A percentile compares a stretch with the other conserved stretches of the same genome.
These are phyloP conservation scores for Coracopsis vasa DNA, from an alignment of 2,113 vertebrate genomes.

Conservation along the genomic window DNA sequence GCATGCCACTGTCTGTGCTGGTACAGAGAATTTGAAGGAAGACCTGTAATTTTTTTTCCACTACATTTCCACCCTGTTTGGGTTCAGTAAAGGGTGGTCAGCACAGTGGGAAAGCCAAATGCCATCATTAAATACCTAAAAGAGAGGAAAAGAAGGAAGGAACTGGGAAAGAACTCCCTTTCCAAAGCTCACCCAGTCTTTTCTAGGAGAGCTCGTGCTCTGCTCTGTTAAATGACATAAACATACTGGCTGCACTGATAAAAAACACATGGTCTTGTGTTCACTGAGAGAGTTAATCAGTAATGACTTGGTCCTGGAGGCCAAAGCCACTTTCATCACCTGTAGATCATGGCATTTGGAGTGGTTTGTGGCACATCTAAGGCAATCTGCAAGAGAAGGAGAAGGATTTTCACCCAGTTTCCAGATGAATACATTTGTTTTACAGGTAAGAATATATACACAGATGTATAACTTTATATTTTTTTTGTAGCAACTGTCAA, in stretches of 20 bases:
- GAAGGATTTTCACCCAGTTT: background rate
- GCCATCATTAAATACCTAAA: background rate
- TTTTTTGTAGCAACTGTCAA: background rate
- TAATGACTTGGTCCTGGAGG: background rate
- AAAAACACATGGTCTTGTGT: background rate
- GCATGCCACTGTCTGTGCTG: rapidly evolving
- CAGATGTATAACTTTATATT: background rate
- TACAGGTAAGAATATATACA: background rate
- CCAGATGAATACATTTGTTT: background rate
- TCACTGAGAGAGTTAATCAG: background rate
- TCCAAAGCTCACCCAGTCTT: rapidly evolving
- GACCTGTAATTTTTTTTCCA: rapidly evolving
- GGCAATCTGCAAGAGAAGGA: background rate
- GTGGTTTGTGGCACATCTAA: background rate
- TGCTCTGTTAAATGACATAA: background rate
- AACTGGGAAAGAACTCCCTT: background rate
- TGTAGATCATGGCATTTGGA: background rate
- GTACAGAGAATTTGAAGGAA: background rate
- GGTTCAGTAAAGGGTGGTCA: rapidly evolving
- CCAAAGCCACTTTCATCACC: background rate
- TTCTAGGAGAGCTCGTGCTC: background rate
- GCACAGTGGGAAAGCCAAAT: background rate
- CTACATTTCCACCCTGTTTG: background rate
- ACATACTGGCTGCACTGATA: background rate
- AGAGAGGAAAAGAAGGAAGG: background rate